phyloP scores from a whole-genome alignment of 2,113 vertebrate genomes.

The Dasyornis broadbenti region DNA sequence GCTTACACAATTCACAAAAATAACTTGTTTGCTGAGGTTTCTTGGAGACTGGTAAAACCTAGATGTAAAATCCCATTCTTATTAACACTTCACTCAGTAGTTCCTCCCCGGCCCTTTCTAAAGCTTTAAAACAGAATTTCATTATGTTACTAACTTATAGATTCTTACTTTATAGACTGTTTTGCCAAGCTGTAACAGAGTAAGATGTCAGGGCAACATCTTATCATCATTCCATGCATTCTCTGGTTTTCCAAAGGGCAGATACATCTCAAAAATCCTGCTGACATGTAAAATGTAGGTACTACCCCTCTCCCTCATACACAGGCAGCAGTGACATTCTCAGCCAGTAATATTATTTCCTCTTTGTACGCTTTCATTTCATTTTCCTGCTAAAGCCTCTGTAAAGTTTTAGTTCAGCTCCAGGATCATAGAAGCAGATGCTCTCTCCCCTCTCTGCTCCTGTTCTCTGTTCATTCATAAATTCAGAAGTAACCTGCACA shows the following conservation, averaged over 20 bases:
- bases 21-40: not conserved
- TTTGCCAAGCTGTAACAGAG: not conserved
- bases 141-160: not conserved
- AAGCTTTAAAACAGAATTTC: not conserved
- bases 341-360: not conserved
- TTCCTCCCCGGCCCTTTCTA: not conserved
- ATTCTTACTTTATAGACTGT: not conserved
- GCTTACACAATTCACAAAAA: not conserved
- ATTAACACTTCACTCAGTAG: not conserved
- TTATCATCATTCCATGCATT: not conserved
- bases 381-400: not conserved
- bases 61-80: not conserved
- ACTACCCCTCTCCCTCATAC: not conserved
- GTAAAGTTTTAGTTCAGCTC: not conserved
- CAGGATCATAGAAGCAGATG: not conserved
- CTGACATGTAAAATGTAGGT: not conserved
- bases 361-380: not conserved
- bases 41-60: not conserved
- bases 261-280: not conserved
- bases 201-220: not conserved
- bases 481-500: not conserved
- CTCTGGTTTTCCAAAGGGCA: not conserved
- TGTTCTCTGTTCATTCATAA: constrained; percentile 42
- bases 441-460: not conserved
- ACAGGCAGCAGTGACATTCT: not conserved